Percentiles rank a stretch among this genome's conserved stretches.
phyloP scores from a whole-genome alignment of 2,113 vertebrate genomes.

The Silurus asotus region DNA sequence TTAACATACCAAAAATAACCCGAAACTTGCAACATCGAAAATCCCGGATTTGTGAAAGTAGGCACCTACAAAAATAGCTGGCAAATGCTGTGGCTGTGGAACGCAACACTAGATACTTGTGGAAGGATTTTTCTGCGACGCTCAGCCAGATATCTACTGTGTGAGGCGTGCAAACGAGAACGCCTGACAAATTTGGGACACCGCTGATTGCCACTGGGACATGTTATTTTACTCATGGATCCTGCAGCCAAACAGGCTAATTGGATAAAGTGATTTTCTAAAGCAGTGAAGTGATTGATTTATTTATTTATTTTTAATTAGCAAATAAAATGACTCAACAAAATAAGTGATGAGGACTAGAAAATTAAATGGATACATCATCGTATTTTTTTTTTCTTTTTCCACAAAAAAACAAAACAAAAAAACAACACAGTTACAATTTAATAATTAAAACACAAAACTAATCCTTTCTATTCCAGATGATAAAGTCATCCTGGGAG shows the following conservation, averaged over 20 bases:
- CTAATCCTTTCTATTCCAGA: neutral
- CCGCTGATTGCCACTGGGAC: constrained; percentile 45
- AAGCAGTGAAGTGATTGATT: constrained; percentile 17
- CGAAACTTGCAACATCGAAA: constrained; percentile 4
- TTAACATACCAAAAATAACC: constrained; percentile 35
- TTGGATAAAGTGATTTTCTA: constrained; percentile 43
- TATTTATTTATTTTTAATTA: neutral
- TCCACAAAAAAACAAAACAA: neutral
- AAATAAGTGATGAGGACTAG: neutral
- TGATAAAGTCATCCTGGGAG: constrained; percentile 8
- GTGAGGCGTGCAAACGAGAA: constrained; percentile 20
- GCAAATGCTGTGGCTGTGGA: constrained; percentile 36
- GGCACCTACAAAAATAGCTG: constrained; percentile 48
- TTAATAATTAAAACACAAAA: too few species aligned
- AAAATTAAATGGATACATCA: neutral
- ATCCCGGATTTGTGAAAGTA: constrained; percentile 40
- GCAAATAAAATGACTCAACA: neutral
- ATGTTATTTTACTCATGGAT: constrained; percentile 33
- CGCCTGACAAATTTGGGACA: constrained; percentile 48
- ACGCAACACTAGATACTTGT: constrained; percentile 26
- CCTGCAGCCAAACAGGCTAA: constrained; percentile 48
- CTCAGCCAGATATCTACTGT: constrained; percentile 34
- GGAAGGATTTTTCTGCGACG: constrained; percentile 26
- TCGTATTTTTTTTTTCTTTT: neutral
- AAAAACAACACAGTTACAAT: neutral